phyloP scores from a whole-genome alignment of 2,888 invertebrate species.

The Chalcosyrphus nemorum region DNA sequence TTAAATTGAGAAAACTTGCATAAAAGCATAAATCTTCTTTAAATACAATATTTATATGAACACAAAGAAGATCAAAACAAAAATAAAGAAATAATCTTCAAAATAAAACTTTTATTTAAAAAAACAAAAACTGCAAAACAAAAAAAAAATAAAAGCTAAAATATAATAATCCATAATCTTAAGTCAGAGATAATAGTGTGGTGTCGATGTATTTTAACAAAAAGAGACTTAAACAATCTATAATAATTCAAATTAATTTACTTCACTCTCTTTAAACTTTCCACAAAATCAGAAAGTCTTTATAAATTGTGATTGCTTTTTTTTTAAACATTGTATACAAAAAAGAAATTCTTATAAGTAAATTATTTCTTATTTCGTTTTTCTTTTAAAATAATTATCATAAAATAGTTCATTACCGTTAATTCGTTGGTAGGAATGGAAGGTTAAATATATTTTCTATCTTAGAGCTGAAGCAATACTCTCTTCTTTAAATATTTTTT shows the following conservation, averaged over 20 bases:
- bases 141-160: slow-evolving; percentile 23
- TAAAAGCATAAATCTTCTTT: no score
- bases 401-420: slow-evolving; percentile 22
- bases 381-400: slow-evolving; percentile 12
- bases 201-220: not conserved
- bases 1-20: no score
- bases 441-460: slow-evolving; percentile 15
- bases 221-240: not conserved
- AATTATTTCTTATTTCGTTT: slow-evolving; percentile 22
- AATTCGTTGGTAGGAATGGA: slow-evolving; percentile 56
- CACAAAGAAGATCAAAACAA: not conserved
- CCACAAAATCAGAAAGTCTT: not conserved
- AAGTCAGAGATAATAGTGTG: slow-evolving; percentile 1
- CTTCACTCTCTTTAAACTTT: slow-evolving; percentile 5
- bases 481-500: not conserved
- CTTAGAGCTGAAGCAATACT: not conserved
- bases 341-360: slow-evolving; percentile 48
- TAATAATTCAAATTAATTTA: not conserved
- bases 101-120: slow-evolving; percentile 38
- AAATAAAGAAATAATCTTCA: not conserved
- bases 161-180: slow-evolving; percentile 35
- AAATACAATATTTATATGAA: no score
- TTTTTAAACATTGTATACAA: slow-evolving; percentile 12
- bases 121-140: slow-evolving; percentile 25
- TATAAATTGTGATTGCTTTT: not conserved